Evolutionary conservation across 2,113 vertebrate genomes (phyloP).

Genomic region (Onychorhynchus coronatus): DNA sequence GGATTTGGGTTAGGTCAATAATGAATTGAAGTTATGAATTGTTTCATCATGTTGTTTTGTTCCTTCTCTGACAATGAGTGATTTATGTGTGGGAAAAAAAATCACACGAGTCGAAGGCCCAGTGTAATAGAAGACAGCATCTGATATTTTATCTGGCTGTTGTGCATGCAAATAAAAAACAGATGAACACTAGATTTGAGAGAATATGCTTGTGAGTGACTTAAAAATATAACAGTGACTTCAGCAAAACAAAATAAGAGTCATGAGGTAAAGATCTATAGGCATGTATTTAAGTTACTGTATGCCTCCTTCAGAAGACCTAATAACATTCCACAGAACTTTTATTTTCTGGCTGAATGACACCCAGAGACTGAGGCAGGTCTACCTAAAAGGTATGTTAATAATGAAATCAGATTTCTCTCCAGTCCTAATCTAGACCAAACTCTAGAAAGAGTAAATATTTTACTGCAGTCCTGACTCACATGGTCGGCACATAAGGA

Average conservation of each 20-base stretch:
- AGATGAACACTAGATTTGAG: neutral
- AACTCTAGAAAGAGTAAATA: neutral
- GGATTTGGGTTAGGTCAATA: neutral
- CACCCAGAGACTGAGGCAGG: neutral
- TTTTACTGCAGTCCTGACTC: neutral
- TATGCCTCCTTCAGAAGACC: neutral
- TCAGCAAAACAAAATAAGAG: neutral
- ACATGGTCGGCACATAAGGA: fast-evolving
- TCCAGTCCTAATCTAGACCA: neutral
- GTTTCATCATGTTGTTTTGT: neutral
- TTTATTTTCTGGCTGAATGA: neutral
- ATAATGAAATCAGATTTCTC: neutral
- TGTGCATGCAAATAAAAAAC: neutral
- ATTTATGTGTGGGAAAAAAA: neutral
- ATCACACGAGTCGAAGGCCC: neutral
- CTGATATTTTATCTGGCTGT: neutral
- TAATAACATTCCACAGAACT: neutral
- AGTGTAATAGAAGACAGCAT: neutral
- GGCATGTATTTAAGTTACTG: neutral
- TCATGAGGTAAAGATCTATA: neutral
- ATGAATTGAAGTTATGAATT: neutral
- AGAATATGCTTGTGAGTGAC: neutral
- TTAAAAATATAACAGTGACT: neutral
- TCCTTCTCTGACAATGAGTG: neutral
- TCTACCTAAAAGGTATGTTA: neutral